Evolutionary conservation across 2,888 invertebrate species (phyloP).

Genomic region (Lissocephala sabroskyi): DNA sequence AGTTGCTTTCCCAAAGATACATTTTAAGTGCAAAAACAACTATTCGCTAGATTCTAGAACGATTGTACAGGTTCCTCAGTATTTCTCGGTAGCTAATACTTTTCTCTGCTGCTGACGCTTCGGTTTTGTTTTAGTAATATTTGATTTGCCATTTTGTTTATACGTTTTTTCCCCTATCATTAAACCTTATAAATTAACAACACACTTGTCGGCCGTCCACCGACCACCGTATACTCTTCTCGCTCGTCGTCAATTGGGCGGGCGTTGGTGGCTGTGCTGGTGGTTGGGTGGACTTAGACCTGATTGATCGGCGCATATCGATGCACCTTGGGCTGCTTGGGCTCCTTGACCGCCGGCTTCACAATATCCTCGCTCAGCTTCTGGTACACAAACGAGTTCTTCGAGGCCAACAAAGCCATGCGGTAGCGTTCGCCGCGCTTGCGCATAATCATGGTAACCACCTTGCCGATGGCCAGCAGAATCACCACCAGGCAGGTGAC

Average conservation of each 20-base stretch:
- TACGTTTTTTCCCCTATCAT: slow-evolving; percentile 35
- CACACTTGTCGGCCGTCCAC: slow-evolving; percentile 28
- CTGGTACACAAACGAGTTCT: slow-evolving; percentile 79
- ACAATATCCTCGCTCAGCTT: slow-evolving; percentile 84
- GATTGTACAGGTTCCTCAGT: slow-evolving; percentile 13
- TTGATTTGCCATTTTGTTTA: slow-evolving; percentile 12
- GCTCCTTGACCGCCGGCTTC: slow-evolving; percentile 73
- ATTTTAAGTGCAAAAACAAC: slow-evolving; percentile 38
- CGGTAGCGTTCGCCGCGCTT: slow-evolving; percentile 73
- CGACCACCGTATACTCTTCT: too few species aligned
- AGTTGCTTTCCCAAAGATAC: slow-evolving; percentile 47
- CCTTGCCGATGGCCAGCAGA: slow-evolving; percentile 74
- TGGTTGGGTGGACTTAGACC: slow-evolving; percentile 71
- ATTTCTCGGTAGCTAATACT: slow-evolving; percentile 42
- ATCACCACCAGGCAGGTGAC: slow-evolving; percentile 76
- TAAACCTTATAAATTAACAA: slow-evolving; percentile 63
- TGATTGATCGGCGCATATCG: slow-evolving; percentile 77
- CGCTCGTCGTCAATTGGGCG: too few species aligned
- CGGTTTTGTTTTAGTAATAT: slow-evolving; percentile 11
- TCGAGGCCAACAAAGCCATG: slow-evolving; percentile 71
- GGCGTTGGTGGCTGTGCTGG: slow-evolving; percentile 21
- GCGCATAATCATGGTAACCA: slow-evolving; percentile 74
- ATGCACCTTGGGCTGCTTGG: slow-evolving; percentile 79
- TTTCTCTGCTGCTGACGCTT: slow-evolving; percentile 25
- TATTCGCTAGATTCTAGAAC: slow-evolving; percentile 12